Conservation (phyloP, 2,797 vertebrate genomes). For the Phalanger gymnotis region DNA sequence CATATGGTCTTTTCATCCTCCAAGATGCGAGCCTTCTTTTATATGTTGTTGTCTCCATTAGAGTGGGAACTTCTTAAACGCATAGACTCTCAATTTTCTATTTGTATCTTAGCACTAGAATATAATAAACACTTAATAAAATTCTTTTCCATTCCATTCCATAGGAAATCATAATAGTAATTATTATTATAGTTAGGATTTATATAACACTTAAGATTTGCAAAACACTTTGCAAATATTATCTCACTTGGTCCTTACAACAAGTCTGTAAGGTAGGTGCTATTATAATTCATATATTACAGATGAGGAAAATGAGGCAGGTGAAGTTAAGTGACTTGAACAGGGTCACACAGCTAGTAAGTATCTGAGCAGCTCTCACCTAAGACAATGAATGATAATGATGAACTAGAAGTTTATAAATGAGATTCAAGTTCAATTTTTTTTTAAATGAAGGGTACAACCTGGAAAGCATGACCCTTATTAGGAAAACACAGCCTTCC, state of each 20-base stretch:
- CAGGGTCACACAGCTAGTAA: background rate
- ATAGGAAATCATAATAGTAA: background rate
- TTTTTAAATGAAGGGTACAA: background rate
- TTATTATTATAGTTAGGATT: background rate
- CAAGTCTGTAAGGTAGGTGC: background rate
- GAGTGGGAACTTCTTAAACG: background rate
- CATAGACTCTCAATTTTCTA: background rate
- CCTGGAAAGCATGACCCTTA: background rate
- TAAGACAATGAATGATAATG: background rate
- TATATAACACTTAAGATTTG: background rate
- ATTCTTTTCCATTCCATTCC: background rate
- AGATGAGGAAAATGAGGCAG: background rate
- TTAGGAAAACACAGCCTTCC: conserved; percentile 24
- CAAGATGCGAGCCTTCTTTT: background rate
- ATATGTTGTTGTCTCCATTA: background rate
- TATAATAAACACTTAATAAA: background rate
- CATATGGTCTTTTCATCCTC: background rate
- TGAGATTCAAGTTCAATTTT: background rate
- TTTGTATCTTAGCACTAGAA: background rate
- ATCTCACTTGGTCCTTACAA: background rate
- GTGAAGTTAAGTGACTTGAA: background rate
- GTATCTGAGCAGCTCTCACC: background rate
- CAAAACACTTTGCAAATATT: background rate
- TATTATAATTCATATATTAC: background rate
- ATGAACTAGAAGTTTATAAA: background rate